phyloP scores from a whole-genome alignment of 1,140 invertebrate genomes.

The Cylas formicarius region DNA sequence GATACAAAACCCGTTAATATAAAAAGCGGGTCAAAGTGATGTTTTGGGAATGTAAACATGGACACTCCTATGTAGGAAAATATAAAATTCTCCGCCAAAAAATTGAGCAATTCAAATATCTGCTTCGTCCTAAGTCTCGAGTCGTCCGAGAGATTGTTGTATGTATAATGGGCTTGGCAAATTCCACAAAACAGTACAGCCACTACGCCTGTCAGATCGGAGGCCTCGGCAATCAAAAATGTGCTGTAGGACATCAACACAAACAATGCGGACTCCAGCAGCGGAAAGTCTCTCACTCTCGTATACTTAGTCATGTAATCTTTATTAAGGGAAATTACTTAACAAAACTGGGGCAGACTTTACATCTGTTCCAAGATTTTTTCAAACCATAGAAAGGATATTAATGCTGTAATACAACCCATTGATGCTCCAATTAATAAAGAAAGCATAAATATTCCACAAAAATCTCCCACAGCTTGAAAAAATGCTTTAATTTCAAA shows the following conservation, averaged over 20 bases:
- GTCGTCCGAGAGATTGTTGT: slow-evolving; percentile 88
- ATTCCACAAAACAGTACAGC: slow-evolving; percentile 98
- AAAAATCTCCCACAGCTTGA: slow-evolving; percentile 81
- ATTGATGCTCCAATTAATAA: slow-evolving; percentile 85
- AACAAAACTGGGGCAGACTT: too few relatives aligned
- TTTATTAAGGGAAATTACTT: slow-evolving; percentile 43
- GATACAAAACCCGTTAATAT: slow-evolving; percentile 91
- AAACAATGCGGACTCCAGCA: slow-evolving; percentile 94
- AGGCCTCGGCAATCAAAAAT: slow-evolving; percentile 92
- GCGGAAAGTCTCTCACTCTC: slow-evolving; percentile 84
- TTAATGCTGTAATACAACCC: slow-evolving; percentile 87
- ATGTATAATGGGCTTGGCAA: slow-evolving; percentile 98
- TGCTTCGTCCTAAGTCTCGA: slow-evolving; percentile 89
- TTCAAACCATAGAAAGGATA: slow-evolving; percentile 76
- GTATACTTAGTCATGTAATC: slow-evolving; percentile 90
- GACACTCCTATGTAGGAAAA: slow-evolving; percentile 98
- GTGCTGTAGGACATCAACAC: slow-evolving; percentile 97
- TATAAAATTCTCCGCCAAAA: slow-evolving; percentile 97
- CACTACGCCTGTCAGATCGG: slow-evolving; percentile 90
- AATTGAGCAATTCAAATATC: slow-evolving; percentile 92
- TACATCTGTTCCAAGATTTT: too few relatives aligned
- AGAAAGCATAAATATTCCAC: slow-evolving; percentile 86
- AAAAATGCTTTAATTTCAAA: slow-evolving; percentile 86
- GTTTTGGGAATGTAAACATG: slow-evolving; percentile 95
- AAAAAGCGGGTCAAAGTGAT: slow-evolving; percentile 87